phyloP scores from a whole-genome alignment of 1,140 invertebrate species.

The Nebria ingens region DNA sequence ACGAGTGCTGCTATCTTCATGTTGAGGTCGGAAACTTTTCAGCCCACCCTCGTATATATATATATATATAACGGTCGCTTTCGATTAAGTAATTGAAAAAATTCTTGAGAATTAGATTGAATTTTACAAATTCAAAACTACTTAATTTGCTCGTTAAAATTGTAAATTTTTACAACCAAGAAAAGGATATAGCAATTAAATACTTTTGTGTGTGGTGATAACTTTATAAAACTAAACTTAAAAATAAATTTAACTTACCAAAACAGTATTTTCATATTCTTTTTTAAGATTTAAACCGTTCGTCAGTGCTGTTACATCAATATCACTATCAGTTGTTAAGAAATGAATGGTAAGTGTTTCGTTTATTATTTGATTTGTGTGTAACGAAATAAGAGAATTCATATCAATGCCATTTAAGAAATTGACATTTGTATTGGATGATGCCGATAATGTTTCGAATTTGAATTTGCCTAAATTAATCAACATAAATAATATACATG shows the following conservation, averaged over 20 bases:
- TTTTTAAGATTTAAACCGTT: slow-evolving; percentile 24
- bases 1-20: no score
- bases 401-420: slow-evolving; percentile 26
- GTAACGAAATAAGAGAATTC: slow-evolving; percentile 22
- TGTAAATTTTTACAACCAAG: no score
- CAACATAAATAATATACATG: not conserved
- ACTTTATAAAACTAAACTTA: not conserved
- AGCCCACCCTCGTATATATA: no score
- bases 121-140: no score
- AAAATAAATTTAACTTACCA: slow-evolving; percentile 20
- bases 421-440: slow-evolving; percentile 17
- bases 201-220: no score
- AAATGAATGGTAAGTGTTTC: slow-evolving; percentile 12
- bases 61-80: no score
- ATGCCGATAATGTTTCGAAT: not conserved
- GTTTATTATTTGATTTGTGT: slow-evolving; percentile 22
- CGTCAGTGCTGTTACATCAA: slow-evolving; percentile 22
- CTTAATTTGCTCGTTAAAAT: no score
- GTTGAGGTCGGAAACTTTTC: no score
- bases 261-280: slow-evolving; percentile 23
- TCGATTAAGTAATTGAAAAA: no score
- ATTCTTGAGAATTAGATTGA: no score
- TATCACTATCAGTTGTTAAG: slow-evolving; percentile 16
- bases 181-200: no score
- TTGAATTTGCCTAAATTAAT: not conserved